Percentiles rank a stretch among this genome's conserved stretches.
phyloP scores from a whole-genome alignment of 2,113 vertebrate genomes.

The Eubucco bourcierii region DNA sequence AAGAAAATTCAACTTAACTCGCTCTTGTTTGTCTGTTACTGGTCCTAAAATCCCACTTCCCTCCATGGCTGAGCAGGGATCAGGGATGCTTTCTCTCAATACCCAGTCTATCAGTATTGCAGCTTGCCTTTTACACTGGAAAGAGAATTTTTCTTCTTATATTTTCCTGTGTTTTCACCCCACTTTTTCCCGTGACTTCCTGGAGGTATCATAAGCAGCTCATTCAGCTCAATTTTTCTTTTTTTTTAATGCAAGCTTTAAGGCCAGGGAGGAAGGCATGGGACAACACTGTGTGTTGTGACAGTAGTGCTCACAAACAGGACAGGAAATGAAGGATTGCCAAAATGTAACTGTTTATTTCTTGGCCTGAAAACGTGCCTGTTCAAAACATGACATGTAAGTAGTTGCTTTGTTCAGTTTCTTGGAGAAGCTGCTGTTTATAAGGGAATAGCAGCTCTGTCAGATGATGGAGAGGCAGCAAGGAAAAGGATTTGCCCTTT shows the following conservation, averaged over 20 bases:
- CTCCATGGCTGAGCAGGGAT: neutral
- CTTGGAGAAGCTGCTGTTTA: constrained; percentile 31
- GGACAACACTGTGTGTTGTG: constrained; percentile 11
- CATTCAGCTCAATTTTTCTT: neutral
- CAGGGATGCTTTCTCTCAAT: rapidly evolving
- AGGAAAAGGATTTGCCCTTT: neutral
- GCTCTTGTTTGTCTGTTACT: rapidly evolving
- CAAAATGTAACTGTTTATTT: constrained; percentile 62
- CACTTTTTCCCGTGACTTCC: neutral
- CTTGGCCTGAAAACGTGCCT: constrained; percentile 49
- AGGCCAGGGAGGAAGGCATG: constrained; percentile 14
- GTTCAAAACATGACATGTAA: constrained; percentile 45
- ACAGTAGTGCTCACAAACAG: constrained; percentile 29
- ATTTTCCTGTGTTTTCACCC: neutral
- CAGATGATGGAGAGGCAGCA: neutral
- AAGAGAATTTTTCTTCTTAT: neutral
- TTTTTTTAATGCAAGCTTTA: neutral
- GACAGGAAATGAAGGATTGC: constrained; percentile 61
- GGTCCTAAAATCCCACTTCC: neutral
- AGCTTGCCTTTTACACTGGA: neutral
- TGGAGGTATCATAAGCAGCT: neutral
- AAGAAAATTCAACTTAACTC: neutral
- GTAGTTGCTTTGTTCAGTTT: constrained; percentile 11
- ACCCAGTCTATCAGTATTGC: neutral
- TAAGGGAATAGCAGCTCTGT: neutral